phyloP scores from a whole-genome alignment of 2,113 vertebrate genomes.

The Natator depressus region DNA sequence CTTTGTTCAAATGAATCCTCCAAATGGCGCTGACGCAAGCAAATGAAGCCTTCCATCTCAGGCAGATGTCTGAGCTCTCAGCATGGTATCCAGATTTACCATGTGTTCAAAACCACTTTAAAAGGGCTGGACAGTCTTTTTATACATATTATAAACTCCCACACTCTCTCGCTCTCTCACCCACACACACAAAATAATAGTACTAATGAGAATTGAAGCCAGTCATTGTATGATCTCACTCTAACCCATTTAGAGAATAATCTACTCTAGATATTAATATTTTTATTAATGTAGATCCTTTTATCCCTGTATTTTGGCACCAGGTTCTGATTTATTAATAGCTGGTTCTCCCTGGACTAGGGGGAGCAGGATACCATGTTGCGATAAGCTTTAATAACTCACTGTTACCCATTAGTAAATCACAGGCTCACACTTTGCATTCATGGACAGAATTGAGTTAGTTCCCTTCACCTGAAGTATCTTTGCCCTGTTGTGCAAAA shows the following conservation, averaged over 20 bases:
- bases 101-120: not conserved
- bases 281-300: conserved; percentile 60
- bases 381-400: conserved; percentile 43
- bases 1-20: not conserved
- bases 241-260: conserved; percentile 43
- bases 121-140: not conserved
- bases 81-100: not conserved
- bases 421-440: not conserved
- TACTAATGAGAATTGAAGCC: conserved; percentile 54
- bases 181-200: not conserved
- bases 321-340: conserved; percentile 65
- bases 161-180: not conserved
- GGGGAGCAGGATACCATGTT: not conserved
- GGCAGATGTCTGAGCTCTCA: not conserved
- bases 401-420: conserved; percentile 52
- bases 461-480: conserved; percentile 14
- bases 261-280: conserved; percentile 47
- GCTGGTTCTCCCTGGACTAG: conserved; percentile 33
- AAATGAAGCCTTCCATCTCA: not conserved
- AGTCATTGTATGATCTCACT: conserved; percentile 35
- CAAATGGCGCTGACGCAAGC: not conserved
- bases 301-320: conserved; percentile 36
- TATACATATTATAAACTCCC: not conserved
- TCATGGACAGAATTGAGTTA: conserved; percentile 11
- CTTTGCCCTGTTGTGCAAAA: conserved; percentile 27